phyloP scores from a whole-genome alignment of 2,797 vertebrate genomes.

The Chaenodraco wilsoni region DNA sequence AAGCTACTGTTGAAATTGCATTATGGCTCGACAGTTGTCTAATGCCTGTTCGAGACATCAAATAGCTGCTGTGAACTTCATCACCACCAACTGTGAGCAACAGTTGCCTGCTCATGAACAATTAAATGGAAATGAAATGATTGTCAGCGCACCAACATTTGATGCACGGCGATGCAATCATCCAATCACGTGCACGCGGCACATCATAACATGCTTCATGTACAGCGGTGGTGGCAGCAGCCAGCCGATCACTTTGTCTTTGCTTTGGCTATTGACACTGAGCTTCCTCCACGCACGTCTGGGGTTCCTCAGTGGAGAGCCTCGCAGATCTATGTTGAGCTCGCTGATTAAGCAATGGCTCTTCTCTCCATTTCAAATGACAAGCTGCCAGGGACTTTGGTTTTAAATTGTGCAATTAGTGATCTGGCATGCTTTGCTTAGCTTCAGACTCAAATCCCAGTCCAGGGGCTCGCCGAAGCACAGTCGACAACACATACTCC shows the following conservation, averaged over 20 bases:
- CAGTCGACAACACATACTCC: slow-evolving; percentile 75
- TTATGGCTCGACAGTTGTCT: slow-evolving; percentile 24
- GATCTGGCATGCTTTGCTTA: slow-evolving; percentile 79
- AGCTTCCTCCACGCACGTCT: slow-evolving; percentile 55
- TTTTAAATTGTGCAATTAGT: slow-evolving; percentile 85
- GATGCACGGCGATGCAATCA: slow-evolving; percentile 26
- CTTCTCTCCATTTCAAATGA: slow-evolving; percentile 77
- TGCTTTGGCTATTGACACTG: slow-evolving; percentile 68
- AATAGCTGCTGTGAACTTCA: slow-evolving; percentile 43
- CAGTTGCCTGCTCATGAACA: slow-evolving; percentile 56
- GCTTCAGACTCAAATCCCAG: slow-evolving; percentile 78
- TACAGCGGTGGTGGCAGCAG: slow-evolving; percentile 39
- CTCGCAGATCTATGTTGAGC: slow-evolving; percentile 76
- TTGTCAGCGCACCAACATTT: slow-evolving; percentile 49
- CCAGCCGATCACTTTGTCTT: slow-evolving; percentile 53
- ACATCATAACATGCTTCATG: slow-evolving; percentile 54
- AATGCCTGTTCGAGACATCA: slow-evolving; percentile 36
- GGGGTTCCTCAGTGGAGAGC: slow-evolving; percentile 64
- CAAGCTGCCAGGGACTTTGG: slow-evolving; percentile 81
- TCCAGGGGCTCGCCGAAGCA: slow-evolving; percentile 68
- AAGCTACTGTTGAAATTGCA: slow-evolving; percentile 1
- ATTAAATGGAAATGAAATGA: slow-evolving; percentile 57
- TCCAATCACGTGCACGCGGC: slow-evolving; percentile 40
- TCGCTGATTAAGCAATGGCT: slow-evolving; percentile 79
- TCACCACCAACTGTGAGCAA: slow-evolving; percentile 62